These are phyloP conservation scores for Rhodeus uyekii DNA, from an alignment of 2,797 vertebrate genomes.

Conservation along the genomic window DNA sequence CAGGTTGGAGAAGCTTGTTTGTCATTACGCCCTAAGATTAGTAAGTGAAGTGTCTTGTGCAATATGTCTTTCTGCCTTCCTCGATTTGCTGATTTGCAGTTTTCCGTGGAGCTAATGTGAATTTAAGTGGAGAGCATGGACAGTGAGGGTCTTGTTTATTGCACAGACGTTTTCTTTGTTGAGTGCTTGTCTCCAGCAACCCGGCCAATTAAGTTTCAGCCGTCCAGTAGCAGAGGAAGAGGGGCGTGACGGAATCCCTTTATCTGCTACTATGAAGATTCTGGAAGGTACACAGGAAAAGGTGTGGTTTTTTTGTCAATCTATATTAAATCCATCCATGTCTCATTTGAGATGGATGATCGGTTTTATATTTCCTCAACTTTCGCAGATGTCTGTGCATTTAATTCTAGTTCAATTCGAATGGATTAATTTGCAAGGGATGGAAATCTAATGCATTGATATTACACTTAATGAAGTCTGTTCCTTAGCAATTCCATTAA, in stretches of 20 bases:
- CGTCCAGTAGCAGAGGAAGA: slow-evolving; percentile 42
- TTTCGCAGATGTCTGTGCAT: slow-evolving; percentile 16
- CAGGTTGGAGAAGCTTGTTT: slow-evolving; percentile 30
- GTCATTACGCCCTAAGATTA: slow-evolving; percentile 40
- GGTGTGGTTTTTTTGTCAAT: slow-evolving; percentile 27
- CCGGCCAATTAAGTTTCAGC: slow-evolving; percentile 47
- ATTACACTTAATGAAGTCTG: neutral
- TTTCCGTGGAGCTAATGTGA: slow-evolving; percentile 46
- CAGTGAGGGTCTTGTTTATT: slow-evolving; percentile 46
- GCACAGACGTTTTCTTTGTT: slow-evolving; percentile 42
- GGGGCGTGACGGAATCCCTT: slow-evolving; percentile 39
- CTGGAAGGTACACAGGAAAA: neutral
- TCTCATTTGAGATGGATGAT: slow-evolving; percentile 18
- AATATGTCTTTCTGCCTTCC: slow-evolving; percentile 7
- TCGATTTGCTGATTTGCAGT: slow-evolving; percentile 38
- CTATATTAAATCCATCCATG: slow-evolving; percentile 29
- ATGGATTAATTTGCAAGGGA: slow-evolving; percentile 32
- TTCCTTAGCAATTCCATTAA: neutral
- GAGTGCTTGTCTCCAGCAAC: slow-evolving; percentile 47
- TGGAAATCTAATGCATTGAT: neutral
- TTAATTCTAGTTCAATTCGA: slow-evolving; percentile 20
- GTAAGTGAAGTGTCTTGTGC: slow-evolving; percentile 35
- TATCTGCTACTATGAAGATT: slow-evolving; percentile 38
- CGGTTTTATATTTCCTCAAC: slow-evolving; percentile 6
- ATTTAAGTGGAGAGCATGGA: slow-evolving; percentile 30